Evolutionary conservation across 1,140 invertebrate species (phyloP).

Genomic region (Dreissena rostriformis): DNA sequence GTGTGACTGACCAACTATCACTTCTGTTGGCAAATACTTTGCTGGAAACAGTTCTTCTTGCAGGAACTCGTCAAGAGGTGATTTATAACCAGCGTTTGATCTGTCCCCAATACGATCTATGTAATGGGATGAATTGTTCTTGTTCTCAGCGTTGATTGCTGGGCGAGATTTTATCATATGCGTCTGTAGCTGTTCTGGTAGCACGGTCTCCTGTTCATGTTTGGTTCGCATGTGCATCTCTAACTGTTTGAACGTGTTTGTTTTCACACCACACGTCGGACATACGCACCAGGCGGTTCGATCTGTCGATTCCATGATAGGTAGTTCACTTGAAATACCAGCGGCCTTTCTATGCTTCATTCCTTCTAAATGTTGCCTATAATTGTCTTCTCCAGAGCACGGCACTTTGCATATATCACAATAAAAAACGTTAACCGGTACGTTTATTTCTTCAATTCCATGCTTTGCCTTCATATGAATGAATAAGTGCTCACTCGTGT

Average conservation of each 20-base stretch:
- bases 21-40: slow-evolving; percentile 21
- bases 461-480: not conserved
- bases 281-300: slow-evolving; percentile 57
- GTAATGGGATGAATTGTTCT: too few species aligned
- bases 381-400: slow-evolving; percentile 70
- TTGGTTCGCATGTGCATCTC: not conserved
- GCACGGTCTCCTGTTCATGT: not conserved
- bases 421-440: slow-evolving; percentile 33
- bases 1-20: not conserved
- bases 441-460: not conserved
- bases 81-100: not conserved
- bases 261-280: slow-evolving; percentile 9
- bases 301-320: not conserved
- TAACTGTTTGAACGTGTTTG: not conserved
- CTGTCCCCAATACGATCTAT: too few species aligned
- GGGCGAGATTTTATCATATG: not conserved
- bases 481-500: not conserved
- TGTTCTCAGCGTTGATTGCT: not conserved
- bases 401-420: slow-evolving; percentile 70
- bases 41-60: slow-evolving; percentile 47
- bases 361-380: slow-evolving; percentile 56
- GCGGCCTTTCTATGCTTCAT: not conserved
- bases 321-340: not conserved
- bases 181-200: not conserved
- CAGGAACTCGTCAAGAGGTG: slow-evolving; percentile 29